Conservation (phyloP, 23 tunicate genomes). For the Halocynthia aurantium region DNA sequence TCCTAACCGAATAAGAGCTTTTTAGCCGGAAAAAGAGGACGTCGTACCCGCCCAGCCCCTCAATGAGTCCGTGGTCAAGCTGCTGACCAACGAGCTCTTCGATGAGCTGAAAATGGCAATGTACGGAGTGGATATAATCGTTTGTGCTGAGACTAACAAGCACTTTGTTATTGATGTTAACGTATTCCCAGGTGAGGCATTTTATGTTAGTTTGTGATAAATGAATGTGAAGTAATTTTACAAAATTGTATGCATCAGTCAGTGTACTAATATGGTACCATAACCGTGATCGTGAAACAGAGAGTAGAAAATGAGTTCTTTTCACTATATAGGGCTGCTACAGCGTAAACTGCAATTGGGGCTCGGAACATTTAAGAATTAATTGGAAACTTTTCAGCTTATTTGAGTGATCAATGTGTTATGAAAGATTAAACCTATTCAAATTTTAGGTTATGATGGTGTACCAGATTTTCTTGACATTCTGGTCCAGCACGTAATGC, state of each 20-base stretch:
- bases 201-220: not conserved
- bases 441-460: conserved; percentile 55
- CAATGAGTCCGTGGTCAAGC: conserved; percentile 22
- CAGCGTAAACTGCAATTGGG: not conserved
- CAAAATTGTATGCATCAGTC: too few relatives aligned
- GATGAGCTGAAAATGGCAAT: conserved; percentile 62
- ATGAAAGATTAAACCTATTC: too few relatives aligned
- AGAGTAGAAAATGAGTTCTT: too few relatives aligned
- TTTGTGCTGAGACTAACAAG: conserved; percentile 50
- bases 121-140: conserved; percentile 80
- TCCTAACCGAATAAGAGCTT: not conserved
- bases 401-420: too few relatives aligned
- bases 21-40: conserved; percentile 37
- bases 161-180: conserved; percentile 88
- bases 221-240: not conserved
- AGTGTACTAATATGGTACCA: too few relatives aligned
- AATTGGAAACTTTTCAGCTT: not conserved
- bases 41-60: conserved; percentile 1
- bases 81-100: conserved; percentile 33
- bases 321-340: too few relatives aligned
- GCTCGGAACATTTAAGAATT: not conserved
- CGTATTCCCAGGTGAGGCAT: conserved; percentile 63
- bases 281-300: too few relatives aligned
- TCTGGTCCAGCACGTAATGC: conserved; percentile 27
- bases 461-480: conserved; percentile 45